These are phyloP conservation scores for Porphyrio hochstetteri DNA, from an alignment of 2,113 vertebrate species.

Conservation along the genomic window DNA sequence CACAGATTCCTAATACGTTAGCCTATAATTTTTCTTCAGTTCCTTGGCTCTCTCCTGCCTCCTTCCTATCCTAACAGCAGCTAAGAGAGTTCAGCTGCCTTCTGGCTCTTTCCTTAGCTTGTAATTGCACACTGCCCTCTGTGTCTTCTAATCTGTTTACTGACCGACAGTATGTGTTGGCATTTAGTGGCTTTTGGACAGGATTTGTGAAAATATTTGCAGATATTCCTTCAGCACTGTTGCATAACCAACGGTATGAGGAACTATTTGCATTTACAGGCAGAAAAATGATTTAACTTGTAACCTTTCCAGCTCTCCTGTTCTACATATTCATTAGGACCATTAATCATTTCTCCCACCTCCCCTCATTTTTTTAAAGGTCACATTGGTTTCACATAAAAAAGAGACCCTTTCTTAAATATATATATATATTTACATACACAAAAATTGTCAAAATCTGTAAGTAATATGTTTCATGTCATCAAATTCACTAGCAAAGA, in stretches of 20 bases:
- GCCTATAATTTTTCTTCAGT: background rate
- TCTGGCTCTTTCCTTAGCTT: background rate
- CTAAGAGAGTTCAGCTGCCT: background rate
- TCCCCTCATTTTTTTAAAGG: background rate
- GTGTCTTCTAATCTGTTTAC: constrained; percentile 46
- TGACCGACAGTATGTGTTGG: background rate
- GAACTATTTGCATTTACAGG: constrained; percentile 37
- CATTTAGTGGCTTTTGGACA: constrained; percentile 32
- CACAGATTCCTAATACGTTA: background rate
- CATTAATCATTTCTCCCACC: constrained; percentile 36
- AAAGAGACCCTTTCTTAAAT: background rate
- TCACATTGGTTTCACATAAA: constrained; percentile 5
- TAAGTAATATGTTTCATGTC: background rate
- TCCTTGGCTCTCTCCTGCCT: background rate
- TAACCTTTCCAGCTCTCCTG: constrained; percentile 41
- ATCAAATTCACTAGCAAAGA: background rate
- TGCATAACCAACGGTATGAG: background rate
- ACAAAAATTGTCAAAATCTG: background rate
- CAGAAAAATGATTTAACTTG: constrained; percentile 34
- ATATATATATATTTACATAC: background rate
- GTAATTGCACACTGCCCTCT: constrained; percentile 20
- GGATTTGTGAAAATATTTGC: constrained; percentile 55
- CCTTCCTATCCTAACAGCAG: background rate
- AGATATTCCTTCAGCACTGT: constrained; percentile 23
- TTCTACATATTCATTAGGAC: constrained; percentile 57